Base-by-base conservation (phyloP, 2,888 invertebrate species). In the Graphium colonna region DNA sequence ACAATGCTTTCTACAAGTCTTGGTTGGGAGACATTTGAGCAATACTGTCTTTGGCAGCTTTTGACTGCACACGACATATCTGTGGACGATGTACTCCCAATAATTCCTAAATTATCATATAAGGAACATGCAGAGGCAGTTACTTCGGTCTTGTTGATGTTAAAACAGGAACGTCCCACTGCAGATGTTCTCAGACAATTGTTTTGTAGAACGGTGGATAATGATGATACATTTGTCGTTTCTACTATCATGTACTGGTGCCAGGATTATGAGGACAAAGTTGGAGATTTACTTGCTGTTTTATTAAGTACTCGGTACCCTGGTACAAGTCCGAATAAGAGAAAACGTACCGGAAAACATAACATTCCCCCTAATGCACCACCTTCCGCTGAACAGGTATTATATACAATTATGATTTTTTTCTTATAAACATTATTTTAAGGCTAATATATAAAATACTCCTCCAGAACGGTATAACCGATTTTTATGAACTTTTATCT, bases 1-100 rank as follows among this genome's bases (percentile, higher is more conserved):
- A 90, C 93, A 39, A 91, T 96, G 78, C 81, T 96, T 64, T 95
- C 94, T 57, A 94, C 95, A 40, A 98, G 97, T 70, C 90, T 99
- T 52, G 92, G 93, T 53, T 99, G 98, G 97, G 98, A 99, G 84
- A 98, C 98, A 1, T 96, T 98, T 67, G 98, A 99, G 80, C 99
- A 99, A 82, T 95, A 96, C 77, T 98, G 97, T 79, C 92, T 99
- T 42, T 99, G 99, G 99, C 98, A 98, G 82, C 91, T 99, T 54
- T 92, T 98, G 45, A 94, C 95, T 62, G 98, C 98, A 39, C 98
- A 98, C 77, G 96, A 97, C 77, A 95, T 98, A 73, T 95, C 97
- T 50, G 92, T 97, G n/a, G 97, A 97, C 71, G 94, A 95, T 73
- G 94, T 98, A 60, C 85, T 97, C 71, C 95, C 96, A 33, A 89